Conservation (phyloP, 2,113 vertebrate genomes). For the Tricholaema leucomelas region DNA sequence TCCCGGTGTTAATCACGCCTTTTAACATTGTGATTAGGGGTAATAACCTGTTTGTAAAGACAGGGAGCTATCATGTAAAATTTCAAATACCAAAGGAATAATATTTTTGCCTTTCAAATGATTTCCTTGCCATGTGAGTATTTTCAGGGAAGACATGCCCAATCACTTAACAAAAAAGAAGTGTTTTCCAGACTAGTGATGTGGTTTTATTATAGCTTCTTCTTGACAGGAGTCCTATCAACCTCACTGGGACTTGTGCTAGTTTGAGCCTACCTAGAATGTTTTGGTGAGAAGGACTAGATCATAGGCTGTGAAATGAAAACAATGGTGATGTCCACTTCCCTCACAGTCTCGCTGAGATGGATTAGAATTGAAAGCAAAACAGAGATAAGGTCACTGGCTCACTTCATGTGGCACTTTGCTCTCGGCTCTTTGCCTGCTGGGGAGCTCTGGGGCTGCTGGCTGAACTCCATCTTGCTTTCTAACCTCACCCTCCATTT, state of each 20-base stretch:
- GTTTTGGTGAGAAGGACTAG: too few relatives aligned
- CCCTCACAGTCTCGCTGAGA: too few relatives aligned
- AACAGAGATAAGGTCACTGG: too few relatives aligned
- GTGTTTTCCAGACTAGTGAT: neutral
- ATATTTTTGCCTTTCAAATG: constrained; percentile 5
- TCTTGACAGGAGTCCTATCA: constrained; percentile 11
- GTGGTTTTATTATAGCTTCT: constrained; percentile 15
- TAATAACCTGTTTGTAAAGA: constrained; percentile 1
- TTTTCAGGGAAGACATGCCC: neutral
- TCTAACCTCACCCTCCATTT: too few relatives aligned
- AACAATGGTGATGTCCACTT: too few relatives aligned
- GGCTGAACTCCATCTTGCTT: too few relatives aligned
- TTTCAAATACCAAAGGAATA: constrained; percentile 29
- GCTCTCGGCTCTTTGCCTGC: too few relatives aligned
- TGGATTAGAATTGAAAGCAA: too few relatives aligned
- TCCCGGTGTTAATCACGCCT: neutral
- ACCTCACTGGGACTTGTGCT: constrained; percentile 33
- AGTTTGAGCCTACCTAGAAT: too few relatives aligned
- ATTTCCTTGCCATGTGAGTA: neutral
- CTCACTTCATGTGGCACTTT: too few relatives aligned
- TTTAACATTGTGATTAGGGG: neutral
- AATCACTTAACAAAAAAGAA: neutral
- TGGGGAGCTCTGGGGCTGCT: too few relatives aligned
- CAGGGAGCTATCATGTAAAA: constrained; percentile 7
- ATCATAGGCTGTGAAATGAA: too few relatives aligned